phyloP scores from a whole-genome alignment of 2,113 vertebrate genomes.

The Elephantulus edwardii region DNA sequence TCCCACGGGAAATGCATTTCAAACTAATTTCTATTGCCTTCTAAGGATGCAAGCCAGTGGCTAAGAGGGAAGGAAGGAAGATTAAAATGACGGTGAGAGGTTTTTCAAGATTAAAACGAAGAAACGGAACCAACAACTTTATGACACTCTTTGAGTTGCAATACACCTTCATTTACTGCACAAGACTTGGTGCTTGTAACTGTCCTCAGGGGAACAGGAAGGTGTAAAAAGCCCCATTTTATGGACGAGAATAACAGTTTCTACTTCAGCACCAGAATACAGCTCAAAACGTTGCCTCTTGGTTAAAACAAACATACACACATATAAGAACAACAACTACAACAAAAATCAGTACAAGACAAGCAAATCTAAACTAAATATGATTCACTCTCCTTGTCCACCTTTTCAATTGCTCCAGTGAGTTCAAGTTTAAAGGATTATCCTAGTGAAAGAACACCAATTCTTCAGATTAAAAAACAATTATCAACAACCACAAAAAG shows the following conservation, averaged over 20 bases:
- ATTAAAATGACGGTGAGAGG: slow-evolving; percentile 45
- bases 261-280: not conserved
- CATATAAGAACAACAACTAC: too few relatives aligned
- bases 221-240: not conserved
- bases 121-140: not conserved
- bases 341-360: not conserved
- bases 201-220: not conserved
- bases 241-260: not conserved
- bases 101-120: slow-evolving; percentile 17
- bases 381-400: not conserved
- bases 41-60: slow-evolving; percentile 55
- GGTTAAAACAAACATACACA: slow-evolving; percentile 17
- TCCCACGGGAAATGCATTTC: slow-evolving; percentile 23
- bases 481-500: not conserved
- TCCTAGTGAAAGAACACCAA: not conserved
- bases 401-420: not conserved
- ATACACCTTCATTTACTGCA: not conserved
- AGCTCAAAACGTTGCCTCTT: not conserved
- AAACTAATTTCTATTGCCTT: slow-evolving; percentile 62
- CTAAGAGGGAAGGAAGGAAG: slow-evolving; percentile 34
- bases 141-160: not conserved
- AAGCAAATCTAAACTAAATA: not conserved
- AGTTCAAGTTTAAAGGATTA: not conserved
- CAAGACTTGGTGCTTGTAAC: not conserved
- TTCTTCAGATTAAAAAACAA: not conserved